phyloP scores from a whole-genome alignment of 1,140 invertebrate genomes.

The Ostrea edulis region DNA sequence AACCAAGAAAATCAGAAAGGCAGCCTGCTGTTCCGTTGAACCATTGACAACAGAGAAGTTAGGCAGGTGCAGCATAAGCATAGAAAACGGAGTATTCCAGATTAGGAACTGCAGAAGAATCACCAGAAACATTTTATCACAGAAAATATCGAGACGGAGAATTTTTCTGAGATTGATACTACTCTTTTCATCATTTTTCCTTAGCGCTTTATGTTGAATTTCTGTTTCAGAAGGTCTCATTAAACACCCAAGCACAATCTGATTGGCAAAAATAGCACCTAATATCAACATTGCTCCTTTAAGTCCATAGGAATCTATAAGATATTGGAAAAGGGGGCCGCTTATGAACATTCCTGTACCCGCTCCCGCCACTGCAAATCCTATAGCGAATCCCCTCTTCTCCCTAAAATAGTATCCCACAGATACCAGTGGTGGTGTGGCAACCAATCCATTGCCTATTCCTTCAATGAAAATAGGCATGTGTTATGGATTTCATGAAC shows the following conservation, averaged over 20 bases:
- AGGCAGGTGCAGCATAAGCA: constrained; percentile 53
- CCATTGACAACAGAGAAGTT: constrained; percentile 53
- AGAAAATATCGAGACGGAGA: constrained; percentile 14
- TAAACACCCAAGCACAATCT: constrained; percentile 53
- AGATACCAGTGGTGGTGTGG: constrained; percentile 49
- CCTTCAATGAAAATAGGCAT: background rate
- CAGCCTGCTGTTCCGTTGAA: constrained; percentile 46
- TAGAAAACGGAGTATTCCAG: constrained; percentile 43
- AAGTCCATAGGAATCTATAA: constrained; percentile 56
- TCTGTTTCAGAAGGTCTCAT: constrained; percentile 60
- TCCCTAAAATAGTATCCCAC: constrained; percentile 59
- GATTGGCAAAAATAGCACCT: constrained; percentile 49
- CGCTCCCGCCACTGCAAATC: constrained; percentile 53
- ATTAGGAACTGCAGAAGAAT: constrained; percentile 37
- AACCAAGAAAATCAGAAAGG: constrained; percentile 56
- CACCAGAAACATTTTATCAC: constrained; percentile 35
- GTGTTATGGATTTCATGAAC: too few relatives aligned
- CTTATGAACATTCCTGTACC: constrained; percentile 59
- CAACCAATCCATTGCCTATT: constrained; percentile 53
- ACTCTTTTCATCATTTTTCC: background rate
- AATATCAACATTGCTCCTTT: constrained; percentile 57
- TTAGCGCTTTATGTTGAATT: background rate
- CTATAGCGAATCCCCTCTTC: constrained; percentile 51
- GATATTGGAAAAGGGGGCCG: constrained; percentile 52
- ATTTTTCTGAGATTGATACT: background rate